A percentile compares a stretch with the other conserved stretches of the same genome.
These are phyloP conservation scores for Genyomyrus donnyi DNA, from an alignment of 2,113 vertebrate species.

Conservation along the genomic window DNA sequence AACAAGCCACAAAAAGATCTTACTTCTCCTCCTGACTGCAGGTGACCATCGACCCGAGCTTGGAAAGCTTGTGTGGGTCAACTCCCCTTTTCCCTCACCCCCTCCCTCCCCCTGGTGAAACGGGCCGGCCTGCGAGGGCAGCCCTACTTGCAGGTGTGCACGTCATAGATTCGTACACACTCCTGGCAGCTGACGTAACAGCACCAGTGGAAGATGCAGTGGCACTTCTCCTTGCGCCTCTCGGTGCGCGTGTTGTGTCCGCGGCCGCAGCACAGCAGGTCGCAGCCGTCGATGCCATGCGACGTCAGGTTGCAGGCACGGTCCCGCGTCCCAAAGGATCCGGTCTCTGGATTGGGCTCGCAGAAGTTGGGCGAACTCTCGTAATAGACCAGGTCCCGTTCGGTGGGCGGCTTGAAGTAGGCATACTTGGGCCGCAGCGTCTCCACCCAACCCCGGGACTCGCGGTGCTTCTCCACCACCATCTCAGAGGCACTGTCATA, in stretches of 20 bases:
- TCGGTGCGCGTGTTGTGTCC: conserved; percentile 98
- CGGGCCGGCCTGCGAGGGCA: background rate
- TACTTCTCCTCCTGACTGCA: background rate
- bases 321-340: conserved; percentile 94
- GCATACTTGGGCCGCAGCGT: conserved; percentile 90
- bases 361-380: conserved; percentile 97
- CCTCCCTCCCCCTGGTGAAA: background rate
- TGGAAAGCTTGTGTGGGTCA: background rate
- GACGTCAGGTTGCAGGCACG: conserved; percentile 92
- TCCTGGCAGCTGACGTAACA: conserved; percentile 98
- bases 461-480: conserved; percentile 94
- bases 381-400: conserved; percentile 93
- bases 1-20: background rate
- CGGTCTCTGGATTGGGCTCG: conserved; percentile 91
- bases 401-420: conserved; percentile 92
- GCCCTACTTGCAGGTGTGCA: conserved; percentile 92
- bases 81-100: background rate
- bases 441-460: conserved; percentile 95
- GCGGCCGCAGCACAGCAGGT: conserved; percentile 91
- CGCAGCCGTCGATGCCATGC: conserved; percentile 93
- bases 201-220: conserved; percentile 99
- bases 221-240: conserved; percentile 94
- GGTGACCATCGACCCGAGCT: background rate
- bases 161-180: conserved; percentile 85
- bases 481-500: conserved; percentile 98